These are phyloP conservation scores for Panurus biarmicus DNA, from an alignment of 2,113 vertebrate genomes.

Conservation along the genomic window DNA sequence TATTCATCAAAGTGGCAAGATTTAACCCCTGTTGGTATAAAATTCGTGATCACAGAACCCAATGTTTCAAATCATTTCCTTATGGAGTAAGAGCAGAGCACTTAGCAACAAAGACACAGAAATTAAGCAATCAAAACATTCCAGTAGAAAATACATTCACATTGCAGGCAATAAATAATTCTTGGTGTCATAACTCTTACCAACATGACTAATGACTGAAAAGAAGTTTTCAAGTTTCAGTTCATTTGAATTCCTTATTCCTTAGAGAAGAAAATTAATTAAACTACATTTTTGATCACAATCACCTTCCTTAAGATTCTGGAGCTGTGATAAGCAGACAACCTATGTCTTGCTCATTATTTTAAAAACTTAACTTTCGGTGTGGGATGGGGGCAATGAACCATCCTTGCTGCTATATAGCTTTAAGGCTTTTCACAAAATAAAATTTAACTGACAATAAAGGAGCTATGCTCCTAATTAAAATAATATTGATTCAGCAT, in stretches of 20 bases:
- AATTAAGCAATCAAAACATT: neutral
- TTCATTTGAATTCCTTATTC: conserved; percentile 19
- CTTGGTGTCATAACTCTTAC: neutral
- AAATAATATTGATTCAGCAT: conserved; percentile 57
- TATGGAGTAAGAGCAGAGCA: neutral
- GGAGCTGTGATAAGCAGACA: neutral
- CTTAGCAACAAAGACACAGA: neutral
- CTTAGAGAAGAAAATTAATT: conserved; percentile 22
- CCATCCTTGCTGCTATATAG: neutral
- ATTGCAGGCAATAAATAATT: neutral
- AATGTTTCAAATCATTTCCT: neutral
- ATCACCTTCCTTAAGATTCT: neutral
- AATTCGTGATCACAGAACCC: neutral
- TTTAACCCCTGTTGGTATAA: neutral
- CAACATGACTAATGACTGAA: neutral
- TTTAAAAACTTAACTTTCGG: conserved; percentile 32
- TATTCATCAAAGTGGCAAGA: neutral
- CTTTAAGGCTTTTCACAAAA: conserved; percentile 38
- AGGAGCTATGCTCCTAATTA: conserved; percentile 44
- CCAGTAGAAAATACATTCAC: neutral
- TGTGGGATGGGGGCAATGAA: neutral
- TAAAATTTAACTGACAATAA: conserved; percentile 44
- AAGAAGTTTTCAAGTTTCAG: neutral
- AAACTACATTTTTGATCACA: conserved; percentile 20
- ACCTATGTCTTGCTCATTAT: neutral